A percentile compares a stretch with the other conserved stretches of the same genome.
Evolutionary conservation across 2,888 invertebrate genomes (phyloP).

Genomic region (Molorchus minor): DNA sequence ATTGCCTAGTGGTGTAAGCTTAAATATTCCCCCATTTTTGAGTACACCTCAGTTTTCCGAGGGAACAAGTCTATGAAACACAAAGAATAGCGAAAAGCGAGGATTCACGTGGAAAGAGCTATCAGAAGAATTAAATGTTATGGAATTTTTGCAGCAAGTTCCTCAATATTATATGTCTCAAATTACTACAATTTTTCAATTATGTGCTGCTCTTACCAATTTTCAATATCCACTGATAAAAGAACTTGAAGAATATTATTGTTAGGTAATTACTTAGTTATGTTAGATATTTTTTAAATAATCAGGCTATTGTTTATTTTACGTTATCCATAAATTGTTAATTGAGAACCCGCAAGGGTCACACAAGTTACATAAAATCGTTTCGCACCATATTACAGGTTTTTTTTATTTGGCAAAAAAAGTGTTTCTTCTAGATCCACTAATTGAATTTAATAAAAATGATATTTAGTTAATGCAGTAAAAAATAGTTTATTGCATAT

Average conservation of each 20-base stretch:
- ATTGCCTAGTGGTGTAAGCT: slow-evolving; percentile 33
- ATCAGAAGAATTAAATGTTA: slow-evolving; percentile 41
- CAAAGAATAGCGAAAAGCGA: too few relatives aligned
- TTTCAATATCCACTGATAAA: slow-evolving; percentile 29
- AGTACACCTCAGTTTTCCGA: slow-evolving; percentile 26
- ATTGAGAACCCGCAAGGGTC: too few relatives aligned
- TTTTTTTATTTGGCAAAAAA: too few relatives aligned
- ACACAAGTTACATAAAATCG: too few relatives aligned
- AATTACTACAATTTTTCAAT: slow-evolving; percentile 13
- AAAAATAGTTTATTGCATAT: too few relatives aligned
- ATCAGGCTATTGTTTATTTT: too few relatives aligned
- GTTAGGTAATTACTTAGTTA: neutral
- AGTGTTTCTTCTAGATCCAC: too few relatives aligned
- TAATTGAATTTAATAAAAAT: too few relatives aligned
- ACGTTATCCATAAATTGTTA: too few relatives aligned
- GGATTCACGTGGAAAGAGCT: slow-evolving; percentile 46
- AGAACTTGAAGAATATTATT: slow-evolving; percentile 20
- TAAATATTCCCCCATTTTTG: slow-evolving; percentile 48
- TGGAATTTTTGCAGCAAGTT: slow-evolving; percentile 15
- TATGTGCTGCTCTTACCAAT: slow-evolving; percentile 22
- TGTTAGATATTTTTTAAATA: neutral
- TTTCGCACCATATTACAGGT: too few relatives aligned
- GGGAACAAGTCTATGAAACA: too few relatives aligned
- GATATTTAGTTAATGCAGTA: too few relatives aligned
- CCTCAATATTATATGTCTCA: slow-evolving; percentile 5